Conservation (phyloP, 2,888 invertebrate species). For the Pterobdella sp. region DNA sequence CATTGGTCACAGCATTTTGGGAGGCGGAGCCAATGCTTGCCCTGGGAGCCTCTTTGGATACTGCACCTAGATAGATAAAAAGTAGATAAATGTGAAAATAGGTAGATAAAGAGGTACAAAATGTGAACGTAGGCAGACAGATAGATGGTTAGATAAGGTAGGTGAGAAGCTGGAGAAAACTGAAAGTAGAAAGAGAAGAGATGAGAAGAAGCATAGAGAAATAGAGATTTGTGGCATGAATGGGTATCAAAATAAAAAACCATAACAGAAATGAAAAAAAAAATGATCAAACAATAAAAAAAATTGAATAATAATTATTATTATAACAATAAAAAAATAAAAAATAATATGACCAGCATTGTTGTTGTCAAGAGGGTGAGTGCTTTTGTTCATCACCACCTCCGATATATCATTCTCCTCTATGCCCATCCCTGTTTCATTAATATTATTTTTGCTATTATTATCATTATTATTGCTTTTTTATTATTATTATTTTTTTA, state of each 20-base stretch:
- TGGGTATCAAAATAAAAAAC: too few relatives aligned
- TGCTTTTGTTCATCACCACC: slow-evolving; percentile 40
- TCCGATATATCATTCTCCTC: slow-evolving; percentile 48
- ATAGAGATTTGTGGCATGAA: too few relatives aligned
- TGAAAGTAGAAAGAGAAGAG: too few relatives aligned
- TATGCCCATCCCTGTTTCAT: slow-evolving; percentile 64
- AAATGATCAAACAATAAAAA: not conserved
- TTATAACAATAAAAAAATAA: not conserved
- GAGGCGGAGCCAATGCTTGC: slow-evolving; percentile 27
- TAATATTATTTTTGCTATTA: not conserved
- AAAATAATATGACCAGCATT: not conserved
- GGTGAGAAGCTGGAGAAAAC: too few relatives aligned
- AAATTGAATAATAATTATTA: not conserved
- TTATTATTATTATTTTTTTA: not conserved
- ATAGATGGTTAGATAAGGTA: too few relatives aligned
- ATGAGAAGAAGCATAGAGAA: too few relatives aligned
- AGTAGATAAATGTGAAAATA: too few relatives aligned
- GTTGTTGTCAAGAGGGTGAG: not conserved
- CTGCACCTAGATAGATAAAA: too few relatives aligned
- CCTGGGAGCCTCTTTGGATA: slow-evolving; percentile 3
- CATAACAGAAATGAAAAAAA: not conserved
- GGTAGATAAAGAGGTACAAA: too few relatives aligned
- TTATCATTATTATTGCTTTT: too few relatives aligned
- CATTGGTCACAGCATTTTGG: slow-evolving; percentile 16
- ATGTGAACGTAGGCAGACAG: too few relatives aligned